Evolutionary conservation across 2,888 invertebrate species (phyloP), one percentile per base, ranked within the genome.

Genomic region (Chorisops tibialis): DNA sequence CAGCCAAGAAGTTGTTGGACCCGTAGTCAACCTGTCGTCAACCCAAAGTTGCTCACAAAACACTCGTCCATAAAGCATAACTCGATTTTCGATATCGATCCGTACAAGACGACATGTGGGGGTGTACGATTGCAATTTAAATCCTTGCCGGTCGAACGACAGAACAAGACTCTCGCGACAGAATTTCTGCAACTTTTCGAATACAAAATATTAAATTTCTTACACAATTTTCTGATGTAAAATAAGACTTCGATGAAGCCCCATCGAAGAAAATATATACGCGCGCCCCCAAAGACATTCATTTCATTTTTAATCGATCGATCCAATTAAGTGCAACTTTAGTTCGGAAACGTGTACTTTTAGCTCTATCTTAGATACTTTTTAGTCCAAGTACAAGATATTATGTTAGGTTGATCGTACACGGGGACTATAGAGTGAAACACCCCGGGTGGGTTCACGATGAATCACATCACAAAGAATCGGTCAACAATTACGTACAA

Each of bases 201-300:
- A 63, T 60, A 61, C 63, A 61, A 63, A 63, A 63, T 63, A 63
- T 63, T 63, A 63, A 61, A 63, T 63, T 63, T 63, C 63, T 61
- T 63, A 63, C 63, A 63, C 63, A 63, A 63, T 63, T 63, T 63
- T 59, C 48, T 61, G 60, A 11, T 56, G 63, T 64, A 64, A 63
- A 63, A 63, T 61, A 64, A 63, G 66, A 63, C 64, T 56, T 63
- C 60, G 54, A 64, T 64, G 56, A 66, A 66, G 64, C 66, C 66
- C 56, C 56, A 56, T 43, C 56, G 45, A 43, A 54, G n/a, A n/a
- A n/a, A n/a, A n/a, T n/a, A n/a, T n/a, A n/a, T 54, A 30, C 9
- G 7, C 22, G 45, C 38, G 45, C 19, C 59, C 59, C 59, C 37
- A 59, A 48, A 48, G 37, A 21, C 16, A 49, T 49, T 59, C 41